Evolutionary conservation across 2,113 vertebrate species (phyloP), one percentile per base, ranked within the genome.

Genomic region (Phyllostomus hastatus): DNA sequence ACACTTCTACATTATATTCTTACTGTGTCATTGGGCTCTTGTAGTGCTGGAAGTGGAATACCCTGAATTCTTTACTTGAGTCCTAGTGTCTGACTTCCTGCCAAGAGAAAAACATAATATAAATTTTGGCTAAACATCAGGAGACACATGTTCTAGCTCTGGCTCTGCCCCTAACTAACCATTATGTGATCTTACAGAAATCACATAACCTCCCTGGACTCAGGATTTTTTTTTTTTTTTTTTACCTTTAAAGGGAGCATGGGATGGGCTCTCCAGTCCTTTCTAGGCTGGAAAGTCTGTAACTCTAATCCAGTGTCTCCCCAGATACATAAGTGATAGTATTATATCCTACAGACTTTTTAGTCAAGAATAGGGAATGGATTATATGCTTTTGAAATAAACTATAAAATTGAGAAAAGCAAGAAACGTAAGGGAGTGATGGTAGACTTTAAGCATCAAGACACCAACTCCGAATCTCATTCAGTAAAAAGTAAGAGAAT

Each of bases 381-480:
- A 90, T 61, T 70, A 54, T 66, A 19, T 64, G 10, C 8, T 79
- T 93, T 95, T 93, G 57, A 88, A 96, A 82, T 84, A 88, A 95
- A 88, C 69, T 48, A 73, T 41, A 79, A 83, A 94, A 48, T 67
- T 95, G 81, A 76, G 73, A 46, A 84, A 93, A 93, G 52, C 64
- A 83, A 88, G 75, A 76, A 84, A 59, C 19, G 7, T 48, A 83
- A 82, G 31, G 28, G 31, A 84, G n/a, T 59, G 38, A 69, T 84
- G 46, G 89, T 48, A 33, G 31, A 59, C 15, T 88, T 7, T 28
- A 28, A 88, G 41, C 19, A 59, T 22, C 2, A 31, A 80, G 33
- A 64, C 38, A 79, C 38, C 5, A 33, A 35, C 28, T 95, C 57
- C 95, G 50, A 81, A 81, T 81, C 33, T 81, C 57, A 69, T 2